A percentile compares a stretch with the other conserved stretches of the same genome.
Conservation (phyloP, 1,140 invertebrate genomes). For the Plodia interpunctella region DNA sequence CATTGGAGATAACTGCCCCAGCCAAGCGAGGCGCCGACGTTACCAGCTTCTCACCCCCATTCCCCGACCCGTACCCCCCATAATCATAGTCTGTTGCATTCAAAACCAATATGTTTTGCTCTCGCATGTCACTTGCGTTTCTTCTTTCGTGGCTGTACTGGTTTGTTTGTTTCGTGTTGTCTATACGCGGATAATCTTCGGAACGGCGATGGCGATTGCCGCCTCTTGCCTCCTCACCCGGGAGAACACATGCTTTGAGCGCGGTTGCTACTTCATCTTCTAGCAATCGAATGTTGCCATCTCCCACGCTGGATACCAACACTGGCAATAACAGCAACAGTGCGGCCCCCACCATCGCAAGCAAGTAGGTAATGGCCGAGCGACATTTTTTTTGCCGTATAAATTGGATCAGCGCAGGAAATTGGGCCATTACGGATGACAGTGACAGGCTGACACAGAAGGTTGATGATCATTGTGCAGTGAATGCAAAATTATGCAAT, state of each 20-base stretch:
- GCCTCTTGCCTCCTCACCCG: neutral
- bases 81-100: conserved; percentile 43
- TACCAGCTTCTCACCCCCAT: conserved; percentile 23
- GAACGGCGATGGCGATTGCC: conserved; percentile 34
- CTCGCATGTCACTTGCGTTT: conserved; percentile 29
- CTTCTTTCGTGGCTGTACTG: conserved; percentile 47
- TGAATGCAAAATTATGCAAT: conserved; percentile 12
- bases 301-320: conserved; percentile 34
- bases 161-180: conserved; percentile 33
- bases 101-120: conserved; percentile 33
- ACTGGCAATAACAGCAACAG: conserved; percentile 31
- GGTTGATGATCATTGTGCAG: conserved; percentile 14
- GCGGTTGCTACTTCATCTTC: conserved; percentile 54
- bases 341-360: conserved; percentile 29
- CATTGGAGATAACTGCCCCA: conserved; percentile 8
- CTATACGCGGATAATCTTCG: conserved; percentile 33
- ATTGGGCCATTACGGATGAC: conserved; percentile 34
- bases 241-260: conserved; percentile 35
- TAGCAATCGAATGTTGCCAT: conserved; percentile 58
- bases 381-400: conserved; percentile 18
- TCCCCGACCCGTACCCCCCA: conserved; percentile 23
- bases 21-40: conserved; percentile 20
- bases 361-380: neutral
- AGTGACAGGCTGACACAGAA: conserved; percentile 43
- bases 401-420: conserved; percentile 41